These are phyloP conservation scores for Scaptomyza cyrtandrae DNA, from an alignment of 2,888 invertebrate species.

Conservation along the genomic window DNA sequence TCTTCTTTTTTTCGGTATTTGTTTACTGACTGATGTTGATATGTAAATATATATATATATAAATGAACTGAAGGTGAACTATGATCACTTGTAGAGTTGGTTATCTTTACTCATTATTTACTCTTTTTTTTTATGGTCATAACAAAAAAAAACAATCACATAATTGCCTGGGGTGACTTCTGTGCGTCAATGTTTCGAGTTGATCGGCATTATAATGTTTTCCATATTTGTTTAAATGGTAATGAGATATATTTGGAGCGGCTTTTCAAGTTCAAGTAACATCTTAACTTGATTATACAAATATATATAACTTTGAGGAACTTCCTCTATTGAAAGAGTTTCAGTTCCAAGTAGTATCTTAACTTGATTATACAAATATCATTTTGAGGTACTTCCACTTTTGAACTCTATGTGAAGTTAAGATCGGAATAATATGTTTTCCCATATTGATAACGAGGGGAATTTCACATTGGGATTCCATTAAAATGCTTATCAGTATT, in stretches of 20 bases:
- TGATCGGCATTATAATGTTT: neutral
- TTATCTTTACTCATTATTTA: conserved; percentile 12
- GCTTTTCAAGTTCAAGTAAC: no score
- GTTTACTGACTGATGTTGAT: conserved; percentile 38
- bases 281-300: no score
- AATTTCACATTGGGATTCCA: neutral
- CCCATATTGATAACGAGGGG: neutral
- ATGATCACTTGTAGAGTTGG: neutral
- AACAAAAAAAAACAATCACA: conserved; percentile 16
- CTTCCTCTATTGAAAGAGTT: no score
- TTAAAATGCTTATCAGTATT: neutral
- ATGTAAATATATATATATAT: conserved; percentile 1
- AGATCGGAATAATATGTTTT: no score
- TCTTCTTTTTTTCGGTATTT: no score
- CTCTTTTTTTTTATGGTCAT: neutral
- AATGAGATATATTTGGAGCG: neutral
- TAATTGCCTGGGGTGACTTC: conserved; percentile 30
- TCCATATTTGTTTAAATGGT: neutral
- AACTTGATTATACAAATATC: no score
- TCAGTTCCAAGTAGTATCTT: no score
- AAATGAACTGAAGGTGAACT: conserved; percentile 23
- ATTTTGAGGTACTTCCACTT: no score
- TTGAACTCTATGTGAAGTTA: no score
- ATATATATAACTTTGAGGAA: no score
- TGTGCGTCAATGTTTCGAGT: conserved; percentile 2